Percentiles rank a stretch among this genome's conserved stretches.
Conservation (phyloP, 1,140 invertebrate genomes). For the Helicoverpa armigera region DNA sequence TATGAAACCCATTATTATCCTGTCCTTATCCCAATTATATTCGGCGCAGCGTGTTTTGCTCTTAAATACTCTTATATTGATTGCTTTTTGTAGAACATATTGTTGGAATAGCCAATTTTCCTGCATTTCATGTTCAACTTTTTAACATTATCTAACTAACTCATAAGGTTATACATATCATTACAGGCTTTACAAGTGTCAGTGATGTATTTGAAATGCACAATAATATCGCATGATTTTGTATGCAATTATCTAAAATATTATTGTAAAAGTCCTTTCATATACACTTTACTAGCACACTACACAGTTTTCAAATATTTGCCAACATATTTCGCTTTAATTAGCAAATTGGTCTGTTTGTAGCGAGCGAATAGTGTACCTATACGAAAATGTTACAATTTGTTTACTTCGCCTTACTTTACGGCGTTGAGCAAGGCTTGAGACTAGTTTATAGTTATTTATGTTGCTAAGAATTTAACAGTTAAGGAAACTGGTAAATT, state of each 20-base stretch:
- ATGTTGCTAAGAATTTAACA: background rate
- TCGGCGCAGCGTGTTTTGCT: too few relatives aligned
- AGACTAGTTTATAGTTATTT: background rate
- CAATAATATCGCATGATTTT: too few relatives aligned
- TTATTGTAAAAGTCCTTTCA: background rate
- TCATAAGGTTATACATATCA: too few relatives aligned
- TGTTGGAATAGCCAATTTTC: too few relatives aligned
- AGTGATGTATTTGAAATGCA: too few relatives aligned
- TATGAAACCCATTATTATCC: too few relatives aligned
- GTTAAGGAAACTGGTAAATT: background rate
- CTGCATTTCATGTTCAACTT: background rate
- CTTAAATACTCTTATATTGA: too few relatives aligned
- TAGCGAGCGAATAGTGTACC: background rate
- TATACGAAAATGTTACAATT: constrained; percentile 1
- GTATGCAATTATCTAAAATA: too few relatives aligned
- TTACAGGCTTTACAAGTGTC: too few relatives aligned
- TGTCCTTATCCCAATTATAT: too few relatives aligned
- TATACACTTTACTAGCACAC: background rate
- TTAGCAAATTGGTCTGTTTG: background rate
- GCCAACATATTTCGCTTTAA: background rate
- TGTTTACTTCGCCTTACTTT: background rate
- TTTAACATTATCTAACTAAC: too few relatives aligned
- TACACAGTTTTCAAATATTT: background rate
- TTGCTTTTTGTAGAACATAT: background rate
- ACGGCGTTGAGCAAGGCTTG: background rate